Evolutionary conservation across 2,797 vertebrate genomes (phyloP).

Genomic region (Adrianichthys oophorus): DNA sequence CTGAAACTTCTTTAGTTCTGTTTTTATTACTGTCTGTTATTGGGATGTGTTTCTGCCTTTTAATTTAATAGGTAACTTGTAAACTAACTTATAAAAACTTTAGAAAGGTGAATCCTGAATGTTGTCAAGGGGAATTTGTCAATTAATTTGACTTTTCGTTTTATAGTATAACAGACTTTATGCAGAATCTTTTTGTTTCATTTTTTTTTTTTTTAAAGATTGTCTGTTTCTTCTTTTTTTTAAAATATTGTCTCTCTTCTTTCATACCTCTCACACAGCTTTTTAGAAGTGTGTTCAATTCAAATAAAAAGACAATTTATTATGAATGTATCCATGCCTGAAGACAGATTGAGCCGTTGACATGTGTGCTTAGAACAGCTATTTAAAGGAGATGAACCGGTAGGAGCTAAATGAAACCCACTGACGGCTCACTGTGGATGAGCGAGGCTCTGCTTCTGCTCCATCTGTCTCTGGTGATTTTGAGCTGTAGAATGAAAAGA

Average conservation of each 20-base stretch:
- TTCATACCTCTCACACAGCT: not conserved
- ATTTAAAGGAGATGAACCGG: conserved; percentile 23
- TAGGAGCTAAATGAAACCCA: conserved; percentile 21
- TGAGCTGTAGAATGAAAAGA: not conserved
- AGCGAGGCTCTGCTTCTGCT: conserved; percentile 35
- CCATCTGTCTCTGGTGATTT: conserved; percentile 33
- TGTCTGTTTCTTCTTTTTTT: not conserved
- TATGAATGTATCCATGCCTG: not conserved
- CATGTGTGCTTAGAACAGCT: not conserved
- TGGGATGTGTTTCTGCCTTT: too few relatives aligned
- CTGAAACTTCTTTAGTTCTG: too few relatives aligned
- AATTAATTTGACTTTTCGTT: too few relatives aligned
- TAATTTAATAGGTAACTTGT: too few relatives aligned
- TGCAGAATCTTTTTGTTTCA: too few relatives aligned
- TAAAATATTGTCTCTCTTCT: too few relatives aligned
- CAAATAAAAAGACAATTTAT: not conserved
- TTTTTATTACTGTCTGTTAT: too few relatives aligned
- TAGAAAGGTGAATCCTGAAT: too few relatives aligned
- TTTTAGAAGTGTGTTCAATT: not conserved
- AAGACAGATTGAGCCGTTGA: not conserved
- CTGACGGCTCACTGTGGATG: conserved; percentile 26
- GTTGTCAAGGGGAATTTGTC: too few relatives aligned
- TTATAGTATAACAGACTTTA: too few relatives aligned
- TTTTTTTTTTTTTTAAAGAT: not conserved
- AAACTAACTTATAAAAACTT: too few relatives aligned